A percentile compares a stretch with the other conserved stretches of the same genome.
Conservation (phyloP, 2,888 invertebrate species). For the Rotaria sp. region DNA sequence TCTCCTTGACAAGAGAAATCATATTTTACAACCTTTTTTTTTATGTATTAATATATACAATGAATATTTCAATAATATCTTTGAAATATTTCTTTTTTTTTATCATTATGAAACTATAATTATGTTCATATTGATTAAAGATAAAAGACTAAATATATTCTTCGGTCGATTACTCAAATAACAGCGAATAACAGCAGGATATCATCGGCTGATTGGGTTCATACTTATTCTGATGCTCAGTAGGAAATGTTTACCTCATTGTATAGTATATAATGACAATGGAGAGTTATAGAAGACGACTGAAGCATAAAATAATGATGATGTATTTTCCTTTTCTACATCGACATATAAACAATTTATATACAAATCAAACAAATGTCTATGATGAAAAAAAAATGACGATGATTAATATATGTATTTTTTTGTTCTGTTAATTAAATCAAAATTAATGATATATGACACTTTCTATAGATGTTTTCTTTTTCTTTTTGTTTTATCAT, state of each 20-base stretch:
- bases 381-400: not conserved
- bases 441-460: not conserved
- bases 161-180: not conserved
- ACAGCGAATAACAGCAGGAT: not conserved
- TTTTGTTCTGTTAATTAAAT: not conserved
- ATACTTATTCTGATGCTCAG: not conserved
- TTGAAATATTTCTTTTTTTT: not conserved
- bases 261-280: not conserved
- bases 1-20: not conserved
- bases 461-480: not conserved
- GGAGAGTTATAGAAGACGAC: not conserved
- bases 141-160: not conserved
- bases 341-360: not conserved
- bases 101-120: not conserved
- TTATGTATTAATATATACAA: not conserved
- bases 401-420: too few relatives aligned
- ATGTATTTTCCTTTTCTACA: not conserved
- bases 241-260: not conserved
- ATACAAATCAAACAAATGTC: not conserved
- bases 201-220: conserved; percentile 1
- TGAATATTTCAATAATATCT: not conserved
- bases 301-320: conserved; percentile 18
- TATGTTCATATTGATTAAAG: not conserved
- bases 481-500: not conserved
- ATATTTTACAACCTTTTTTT: not conserved